Evolutionary conservation across 1,140 invertebrate genomes (phyloP).

Genomic region (Cataglyphis hispanica): DNA sequence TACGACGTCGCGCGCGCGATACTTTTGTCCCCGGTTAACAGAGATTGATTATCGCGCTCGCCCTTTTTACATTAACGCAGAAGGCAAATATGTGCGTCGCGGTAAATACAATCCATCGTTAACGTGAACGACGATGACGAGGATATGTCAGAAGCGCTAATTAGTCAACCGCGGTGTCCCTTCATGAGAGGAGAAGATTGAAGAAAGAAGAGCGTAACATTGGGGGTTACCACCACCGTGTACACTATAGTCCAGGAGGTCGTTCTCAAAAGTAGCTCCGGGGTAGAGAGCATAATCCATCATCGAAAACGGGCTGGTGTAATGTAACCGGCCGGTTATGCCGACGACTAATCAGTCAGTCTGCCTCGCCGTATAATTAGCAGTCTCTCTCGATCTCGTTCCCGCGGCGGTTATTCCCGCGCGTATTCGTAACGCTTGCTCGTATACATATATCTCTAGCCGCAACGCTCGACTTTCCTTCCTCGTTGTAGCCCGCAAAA

Average conservation of each 20-base stretch:
- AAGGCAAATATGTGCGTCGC: background rate
- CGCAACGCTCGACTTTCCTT: constrained; percentile 53
- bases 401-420: constrained; percentile 20
- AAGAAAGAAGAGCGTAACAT: constrained; percentile 38
- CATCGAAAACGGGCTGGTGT: constrained; percentile 80
- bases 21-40: constrained; percentile 52
- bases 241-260: constrained; percentile 62
- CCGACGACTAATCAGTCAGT: constrained; percentile 79
- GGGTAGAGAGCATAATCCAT: constrained; percentile 80
- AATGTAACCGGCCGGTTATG: constrained; percentile 75
- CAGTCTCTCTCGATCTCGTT: constrained; percentile 57
- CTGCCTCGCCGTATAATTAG: constrained; percentile 81
- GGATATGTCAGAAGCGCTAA: constrained; percentile 63
- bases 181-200: constrained; percentile 12
- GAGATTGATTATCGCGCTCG: constrained; percentile 43
- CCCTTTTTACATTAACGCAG: constrained; percentile 30
- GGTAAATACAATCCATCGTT: constrained; percentile 61
- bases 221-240: background rate
- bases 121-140: constrained; percentile 62
- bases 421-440: constrained; percentile 18
- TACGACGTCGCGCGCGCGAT: constrained; percentile 23
- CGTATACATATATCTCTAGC: background rate
- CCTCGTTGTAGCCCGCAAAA: constrained; percentile 52
- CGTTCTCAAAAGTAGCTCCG: constrained; percentile 79
- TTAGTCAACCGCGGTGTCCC: constrained; percentile 69